phyloP scores from a whole-genome alignment of 2,888 invertebrate genomes.

The Sesamia inferens region DNA sequence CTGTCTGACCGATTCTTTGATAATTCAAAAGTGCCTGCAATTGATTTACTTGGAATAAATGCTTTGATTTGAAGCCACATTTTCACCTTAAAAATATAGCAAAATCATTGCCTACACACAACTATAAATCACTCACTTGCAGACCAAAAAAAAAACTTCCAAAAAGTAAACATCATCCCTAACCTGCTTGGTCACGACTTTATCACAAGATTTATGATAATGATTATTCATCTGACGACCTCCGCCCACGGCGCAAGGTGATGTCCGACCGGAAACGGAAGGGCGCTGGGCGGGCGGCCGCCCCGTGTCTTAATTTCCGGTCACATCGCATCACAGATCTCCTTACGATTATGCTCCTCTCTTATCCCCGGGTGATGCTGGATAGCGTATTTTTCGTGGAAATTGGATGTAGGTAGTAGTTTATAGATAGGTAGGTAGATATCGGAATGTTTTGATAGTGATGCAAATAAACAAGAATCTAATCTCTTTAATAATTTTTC shows the following conservation, averaged over 20 bases:
- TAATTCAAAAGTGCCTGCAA: too few species aligned
- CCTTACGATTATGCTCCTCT: slow-evolving; percentile 71
- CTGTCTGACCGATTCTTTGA: too few species aligned
- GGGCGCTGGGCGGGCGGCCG: slow-evolving; percentile 69
- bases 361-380: slow-evolving; percentile 62
- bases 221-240: slow-evolving; percentile 75
- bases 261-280: slow-evolving; percentile 81
- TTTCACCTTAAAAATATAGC: neutral
- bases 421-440: neutral
- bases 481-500: neutral
- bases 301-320: slow-evolving; percentile 88
- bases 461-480: neutral
- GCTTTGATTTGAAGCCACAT: neutral
- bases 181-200: slow-evolving; percentile 46
- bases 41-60: too few species aligned
- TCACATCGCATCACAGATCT: slow-evolving; percentile 81
- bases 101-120: slow-evolving; percentile 2
- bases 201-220: slow-evolving; percentile 72
- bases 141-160: slow-evolving; percentile 10
- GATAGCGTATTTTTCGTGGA: slow-evolving; percentile 47
- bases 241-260: slow-evolving; percentile 82
- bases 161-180: slow-evolving; percentile 34
- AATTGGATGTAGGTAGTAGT: slow-evolving; percentile 18
- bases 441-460: neutral
- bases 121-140: slow-evolving; percentile 36